Percentiles rank a stretch among this genome's conserved stretches.
Evolutionary conservation across 64 coral and sea anemone genomes (phyloP).

Genomic region (Stichodactyla mertensii): DNA sequence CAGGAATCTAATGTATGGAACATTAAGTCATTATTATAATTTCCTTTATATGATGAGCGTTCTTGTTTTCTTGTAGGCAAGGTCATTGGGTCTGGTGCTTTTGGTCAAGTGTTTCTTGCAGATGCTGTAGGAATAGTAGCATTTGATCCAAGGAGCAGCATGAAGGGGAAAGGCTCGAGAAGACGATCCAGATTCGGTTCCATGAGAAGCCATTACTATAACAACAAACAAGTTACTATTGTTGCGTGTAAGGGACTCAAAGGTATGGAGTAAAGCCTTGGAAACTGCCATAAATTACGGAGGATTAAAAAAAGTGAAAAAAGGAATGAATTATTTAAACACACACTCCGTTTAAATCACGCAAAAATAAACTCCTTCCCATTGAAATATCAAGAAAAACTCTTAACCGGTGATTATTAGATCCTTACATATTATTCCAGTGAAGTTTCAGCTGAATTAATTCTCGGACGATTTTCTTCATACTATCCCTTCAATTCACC

Average conservation of each 20-base stretch:
- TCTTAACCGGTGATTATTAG: no score
- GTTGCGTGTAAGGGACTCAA: slow-evolving; percentile 62
- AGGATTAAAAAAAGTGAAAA: not conserved
- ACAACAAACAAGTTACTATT: slow-evolving; percentile 52
- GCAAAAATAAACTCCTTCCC: no score
- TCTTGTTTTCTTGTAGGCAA: not conserved
- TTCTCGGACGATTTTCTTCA: no score
- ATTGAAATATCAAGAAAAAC: no score
- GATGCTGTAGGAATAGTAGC: slow-evolving; percentile 88
- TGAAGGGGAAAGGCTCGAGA: slow-evolving; percentile 60
- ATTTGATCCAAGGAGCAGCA: slow-evolving; percentile 91
- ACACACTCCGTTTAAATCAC: no score
- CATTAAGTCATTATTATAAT: no score
- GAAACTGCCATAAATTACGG: not conserved
- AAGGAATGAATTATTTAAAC: not conserved
- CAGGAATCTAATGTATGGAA: no score
- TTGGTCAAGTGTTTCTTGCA: slow-evolving; percentile 86
- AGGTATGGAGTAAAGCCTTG: slow-evolving; percentile 19
- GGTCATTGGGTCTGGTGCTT: slow-evolving; percentile 68
- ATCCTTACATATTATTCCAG: no score
- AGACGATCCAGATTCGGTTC: slow-evolving; percentile 82
- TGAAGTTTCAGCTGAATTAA: no score
- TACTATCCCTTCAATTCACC: no score
- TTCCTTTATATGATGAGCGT: no score
- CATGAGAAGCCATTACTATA: slow-evolving; percentile 58